Base-by-base conservation (phyloP, 2,113 vertebrate genomes). In the Ia io region DNA sequence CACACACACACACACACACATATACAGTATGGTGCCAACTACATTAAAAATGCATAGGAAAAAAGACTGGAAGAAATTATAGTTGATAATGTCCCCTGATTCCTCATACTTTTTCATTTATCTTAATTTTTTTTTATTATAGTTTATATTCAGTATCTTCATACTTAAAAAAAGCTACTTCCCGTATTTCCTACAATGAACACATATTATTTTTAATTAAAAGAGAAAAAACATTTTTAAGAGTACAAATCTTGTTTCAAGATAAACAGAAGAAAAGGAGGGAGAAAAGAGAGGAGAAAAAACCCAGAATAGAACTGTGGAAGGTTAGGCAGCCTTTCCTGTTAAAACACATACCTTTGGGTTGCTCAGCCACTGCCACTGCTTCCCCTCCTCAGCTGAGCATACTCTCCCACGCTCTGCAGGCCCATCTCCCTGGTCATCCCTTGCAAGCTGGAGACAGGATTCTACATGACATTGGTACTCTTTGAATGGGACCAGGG, bases 391-490 rank as follows among this genome's bases (percentile, higher is more conserved):
- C 83, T n/a, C 20, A 82, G 35, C 1, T 30, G 86, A 73, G 35
- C 13, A 30, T 18, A 35, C 13, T 47, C 84, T 87, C 42, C 25
- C 63, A 32, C 37, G 78, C 42, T 51, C 77, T 76, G 90, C 84
- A 89, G 63, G 49, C 35, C 17, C 95, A 88, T 96, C 95, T 96
- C 96, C 94, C 96, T 93, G 97, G 91, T 98, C 95, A 93, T 92
- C 94, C 87, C 85, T 96, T 69, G 97, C 98, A 95, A 97, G 97
- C 95, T 96, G 98, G 95, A 99, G 95, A 98, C 99, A 99, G 96
- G 96, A 97, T 77, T 99, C 98, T 4, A 99, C 99, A 20, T 99
- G 99, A 53, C 94, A 96, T 85, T 96, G 92, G 97, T 99, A 99
- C 12, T 99, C 98, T 94, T 97, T 98, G 49, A 98, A 87, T 53